Percentiles rank a stretch among this genome's conserved stretches.
Evolutionary conservation across 2,113 vertebrate genomes (phyloP).

Genomic region (Dermatemys mawii): DNA sequence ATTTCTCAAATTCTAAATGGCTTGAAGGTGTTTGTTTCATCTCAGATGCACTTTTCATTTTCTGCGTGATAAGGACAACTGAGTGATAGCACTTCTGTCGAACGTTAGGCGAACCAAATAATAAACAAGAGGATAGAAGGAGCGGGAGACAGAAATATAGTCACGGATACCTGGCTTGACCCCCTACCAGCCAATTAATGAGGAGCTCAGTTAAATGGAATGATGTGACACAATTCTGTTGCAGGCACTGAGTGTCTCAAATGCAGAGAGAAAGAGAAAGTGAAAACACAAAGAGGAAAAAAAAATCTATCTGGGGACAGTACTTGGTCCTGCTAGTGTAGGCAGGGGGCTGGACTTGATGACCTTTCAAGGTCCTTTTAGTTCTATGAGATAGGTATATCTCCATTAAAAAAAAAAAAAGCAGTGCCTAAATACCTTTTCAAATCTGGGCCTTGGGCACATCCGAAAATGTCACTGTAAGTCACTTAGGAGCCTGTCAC

Average conservation of each 20-base stretch:
- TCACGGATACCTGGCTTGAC: not conserved
- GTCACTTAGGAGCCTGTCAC: not conserved
- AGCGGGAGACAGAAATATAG: not conserved
- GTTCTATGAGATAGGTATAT: too few species aligned
- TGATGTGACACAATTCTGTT: not conserved
- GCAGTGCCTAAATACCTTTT: not conserved
- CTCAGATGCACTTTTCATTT: conserved; percentile 47
- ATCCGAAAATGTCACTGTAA: not conserved
- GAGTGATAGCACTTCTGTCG: not conserved
- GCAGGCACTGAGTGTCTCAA: not conserved
- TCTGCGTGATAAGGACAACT: not conserved
- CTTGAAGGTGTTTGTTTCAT: conserved; percentile 11
- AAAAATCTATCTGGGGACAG: too few species aligned
- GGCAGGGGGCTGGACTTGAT: too few species aligned
- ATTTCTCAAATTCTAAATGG: not conserved
- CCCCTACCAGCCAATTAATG: not conserved
- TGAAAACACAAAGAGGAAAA: not conserved
- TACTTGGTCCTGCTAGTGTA: too few species aligned
- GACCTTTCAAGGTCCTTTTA: too few species aligned
- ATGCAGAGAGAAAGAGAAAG: not conserved
- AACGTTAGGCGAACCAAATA: not conserved
- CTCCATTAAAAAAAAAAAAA: too few species aligned
- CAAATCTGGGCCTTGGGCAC: not conserved
- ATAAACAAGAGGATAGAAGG: not conserved
- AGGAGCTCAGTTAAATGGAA: not conserved